Conservation (phyloP, 2,113 vertebrate genomes). For the Nothocercus julius region DNA sequence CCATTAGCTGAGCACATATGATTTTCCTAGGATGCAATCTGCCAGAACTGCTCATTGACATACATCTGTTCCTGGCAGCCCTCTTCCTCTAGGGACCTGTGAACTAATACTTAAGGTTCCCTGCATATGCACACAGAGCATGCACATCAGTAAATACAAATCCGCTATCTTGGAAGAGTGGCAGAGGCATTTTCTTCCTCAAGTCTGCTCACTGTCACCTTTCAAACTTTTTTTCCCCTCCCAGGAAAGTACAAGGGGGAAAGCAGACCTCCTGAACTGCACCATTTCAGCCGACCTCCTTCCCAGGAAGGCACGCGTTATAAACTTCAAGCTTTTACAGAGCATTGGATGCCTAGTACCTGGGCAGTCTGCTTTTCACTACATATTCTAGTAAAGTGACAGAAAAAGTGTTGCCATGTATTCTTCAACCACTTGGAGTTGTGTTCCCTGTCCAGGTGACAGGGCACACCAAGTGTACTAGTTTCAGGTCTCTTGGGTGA, state of each 20-base stretch:
- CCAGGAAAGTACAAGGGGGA: neutral
- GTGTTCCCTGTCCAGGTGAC: neutral
- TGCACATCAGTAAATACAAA: neutral
- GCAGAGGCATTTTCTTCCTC: neutral
- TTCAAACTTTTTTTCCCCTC: neutral
- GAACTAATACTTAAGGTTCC: neutral
- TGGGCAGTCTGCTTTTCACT: neutral
- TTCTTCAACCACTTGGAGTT: neutral
- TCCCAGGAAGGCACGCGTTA: neutral
- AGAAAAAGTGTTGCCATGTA: neutral
- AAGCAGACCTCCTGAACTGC: neutral
- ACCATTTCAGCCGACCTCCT: neutral
- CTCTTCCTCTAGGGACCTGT: neutral
- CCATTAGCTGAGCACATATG: neutral
- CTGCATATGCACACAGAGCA: neutral
- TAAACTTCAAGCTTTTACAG: neutral
- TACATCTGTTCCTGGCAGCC: neutral
- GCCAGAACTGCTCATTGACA: neutral
- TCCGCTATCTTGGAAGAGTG: neutral
- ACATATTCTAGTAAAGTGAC: neutral
- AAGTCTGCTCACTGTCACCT: rapidly evolving
- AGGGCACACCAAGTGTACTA: neutral
- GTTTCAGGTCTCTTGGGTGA: neutral
- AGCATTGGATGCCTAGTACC: neutral
- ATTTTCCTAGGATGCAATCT: neutral